Evolutionary conservation across 2,888 invertebrate species (phyloP).

Genomic region (Sericinus montela): DNA sequence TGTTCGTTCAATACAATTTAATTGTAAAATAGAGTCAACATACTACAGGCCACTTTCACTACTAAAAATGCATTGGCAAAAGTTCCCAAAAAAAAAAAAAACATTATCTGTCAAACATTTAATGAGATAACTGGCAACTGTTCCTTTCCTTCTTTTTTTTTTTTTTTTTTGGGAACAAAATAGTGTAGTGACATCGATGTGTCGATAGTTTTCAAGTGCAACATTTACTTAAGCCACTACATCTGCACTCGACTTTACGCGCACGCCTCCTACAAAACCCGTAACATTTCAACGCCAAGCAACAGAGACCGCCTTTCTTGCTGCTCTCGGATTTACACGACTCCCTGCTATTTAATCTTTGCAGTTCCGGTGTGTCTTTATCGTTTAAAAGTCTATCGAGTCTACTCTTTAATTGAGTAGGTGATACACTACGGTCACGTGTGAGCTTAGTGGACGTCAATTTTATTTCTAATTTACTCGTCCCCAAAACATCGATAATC

Average conservation of each 20-base stretch:
- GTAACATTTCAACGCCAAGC: slow-evolving; percentile 63
- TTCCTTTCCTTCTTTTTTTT: slow-evolving; percentile 4
- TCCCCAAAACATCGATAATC: slow-evolving; percentile 43
- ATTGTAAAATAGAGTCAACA: slow-evolving; percentile 15
- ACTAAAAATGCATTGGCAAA: slow-evolving; percentile 6
- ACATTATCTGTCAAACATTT: background rate
- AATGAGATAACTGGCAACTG: background rate
- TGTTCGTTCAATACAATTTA: slow-evolving; percentile 28
- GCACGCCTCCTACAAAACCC: slow-evolving; percentile 63
- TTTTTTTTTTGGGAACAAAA: slow-evolving; percentile 10
- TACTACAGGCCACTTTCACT: slow-evolving; percentile 12
- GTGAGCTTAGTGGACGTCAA: slow-evolving; percentile 38
- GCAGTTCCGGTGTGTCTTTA: slow-evolving; percentile 46
- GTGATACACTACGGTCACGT: slow-evolving; percentile 77
- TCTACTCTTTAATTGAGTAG: slow-evolving; percentile 81
- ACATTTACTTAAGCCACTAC: slow-evolving; percentile 52
- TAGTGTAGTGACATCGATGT: slow-evolving; percentile 14
- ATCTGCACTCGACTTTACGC: slow-evolving; percentile 50
- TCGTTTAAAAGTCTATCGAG: slow-evolving; percentile 67
- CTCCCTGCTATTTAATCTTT: slow-evolving; percentile 58
- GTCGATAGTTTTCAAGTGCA: slow-evolving; percentile 38
- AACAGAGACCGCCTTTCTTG: slow-evolving; percentile 54
- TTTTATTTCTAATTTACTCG: slow-evolving; percentile 36
- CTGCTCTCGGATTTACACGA: slow-evolving; percentile 59
- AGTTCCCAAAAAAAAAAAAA: slow-evolving; percentile 9